Conservation (phyloP, 1,140 invertebrate genomes). For the Mycetomoellerius zeteki region DNA sequence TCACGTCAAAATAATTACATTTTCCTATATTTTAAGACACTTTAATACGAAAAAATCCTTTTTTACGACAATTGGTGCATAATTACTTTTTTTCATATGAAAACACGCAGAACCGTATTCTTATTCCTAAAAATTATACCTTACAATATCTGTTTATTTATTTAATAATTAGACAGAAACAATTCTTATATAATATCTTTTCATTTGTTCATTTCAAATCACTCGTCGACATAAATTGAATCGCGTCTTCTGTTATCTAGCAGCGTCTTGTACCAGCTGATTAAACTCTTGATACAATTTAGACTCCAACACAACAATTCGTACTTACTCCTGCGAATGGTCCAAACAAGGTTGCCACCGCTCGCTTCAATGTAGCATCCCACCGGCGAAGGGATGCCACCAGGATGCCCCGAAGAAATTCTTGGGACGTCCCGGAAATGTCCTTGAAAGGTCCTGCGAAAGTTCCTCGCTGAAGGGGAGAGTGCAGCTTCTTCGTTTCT, state of each 20-base stretch:
- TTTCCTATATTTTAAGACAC: not conserved
- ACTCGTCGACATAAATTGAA: not conserved
- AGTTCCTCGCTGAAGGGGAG: not conserved
- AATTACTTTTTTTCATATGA: not conserved
- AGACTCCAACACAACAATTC: not conserved
- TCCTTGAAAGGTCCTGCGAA: not conserved
- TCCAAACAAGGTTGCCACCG: conserved; percentile 77
- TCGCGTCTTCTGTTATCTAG: not conserved
- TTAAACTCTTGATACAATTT: not conserved
- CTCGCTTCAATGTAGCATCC: conserved; percentile 78
- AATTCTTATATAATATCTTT: not conserved
- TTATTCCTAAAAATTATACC: not conserved
- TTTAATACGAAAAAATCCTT: not conserved
- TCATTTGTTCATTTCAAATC: not conserved
- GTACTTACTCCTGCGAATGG: conserved; percentile 80
- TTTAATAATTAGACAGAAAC: not conserved
- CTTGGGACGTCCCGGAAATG: not conserved
- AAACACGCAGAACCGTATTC: not conserved
- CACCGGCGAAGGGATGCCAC: conserved; percentile 50
- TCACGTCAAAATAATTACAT: not conserved
- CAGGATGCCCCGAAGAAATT: not conserved
- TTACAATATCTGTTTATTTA: not conserved
- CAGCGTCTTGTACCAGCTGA: not conserved
- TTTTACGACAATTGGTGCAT: not conserved
- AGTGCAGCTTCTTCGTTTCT: not conserved